phyloP scores from a whole-genome alignment of 2,888 invertebrate genomes.

The Caenorhabditis angaria region DNA sequence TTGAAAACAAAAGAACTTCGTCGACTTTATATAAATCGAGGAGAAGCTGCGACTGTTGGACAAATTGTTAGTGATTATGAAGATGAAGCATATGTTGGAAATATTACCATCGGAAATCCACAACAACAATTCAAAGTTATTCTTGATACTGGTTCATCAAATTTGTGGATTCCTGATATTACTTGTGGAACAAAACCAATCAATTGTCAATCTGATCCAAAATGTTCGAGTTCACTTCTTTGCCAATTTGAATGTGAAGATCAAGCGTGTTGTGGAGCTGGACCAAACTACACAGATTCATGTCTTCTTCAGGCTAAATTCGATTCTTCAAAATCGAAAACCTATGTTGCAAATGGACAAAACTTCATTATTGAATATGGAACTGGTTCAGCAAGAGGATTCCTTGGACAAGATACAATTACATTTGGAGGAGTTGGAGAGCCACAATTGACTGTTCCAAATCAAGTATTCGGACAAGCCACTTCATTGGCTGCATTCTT shows the following conservation, averaged over 20 bases:
- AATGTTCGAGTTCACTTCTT: slow-evolving; percentile 17
- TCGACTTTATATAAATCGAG: slow-evolving; percentile 20
- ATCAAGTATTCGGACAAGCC: slow-evolving; percentile 75
- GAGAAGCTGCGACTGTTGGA: slow-evolving; percentile 13
- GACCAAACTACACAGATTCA: slow-evolving; percentile 49
- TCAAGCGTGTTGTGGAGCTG: slow-evolving; percentile 54
- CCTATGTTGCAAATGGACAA: slow-evolving; percentile 52
- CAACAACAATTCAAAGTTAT: slow-evolving; percentile 57
- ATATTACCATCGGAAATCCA: slow-evolving; percentile 76
- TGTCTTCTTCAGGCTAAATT: slow-evolving; percentile 55
- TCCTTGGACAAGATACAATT: slow-evolving; percentile 54
- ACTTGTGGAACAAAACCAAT: slow-evolving; percentile 47
- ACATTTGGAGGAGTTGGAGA: slow-evolving; percentile 50
- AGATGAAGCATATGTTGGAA: slow-evolving; percentile 74
- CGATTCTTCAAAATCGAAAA: slow-evolving; percentile 48
- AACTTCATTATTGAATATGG: slow-evolving; percentile 57
- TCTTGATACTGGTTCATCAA: slow-evolving; percentile 55
- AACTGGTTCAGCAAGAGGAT: slow-evolving; percentile 52
- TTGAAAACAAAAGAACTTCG: slow-evolving; percentile 32
- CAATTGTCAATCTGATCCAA: slow-evolving; percentile 23
- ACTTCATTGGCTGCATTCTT: slow-evolving; percentile 75
- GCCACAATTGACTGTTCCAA: slow-evolving; percentile 70
- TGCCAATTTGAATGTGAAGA: slow-evolving; percentile 50
- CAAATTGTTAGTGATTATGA: slow-evolving; percentile 51
- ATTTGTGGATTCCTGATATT: slow-evolving; percentile 59